Evolutionary conservation across 2,797 vertebrate species (phyloP), one percentile per base, ranked within the genome.

Genomic region (Naso thynnoides): DNA sequence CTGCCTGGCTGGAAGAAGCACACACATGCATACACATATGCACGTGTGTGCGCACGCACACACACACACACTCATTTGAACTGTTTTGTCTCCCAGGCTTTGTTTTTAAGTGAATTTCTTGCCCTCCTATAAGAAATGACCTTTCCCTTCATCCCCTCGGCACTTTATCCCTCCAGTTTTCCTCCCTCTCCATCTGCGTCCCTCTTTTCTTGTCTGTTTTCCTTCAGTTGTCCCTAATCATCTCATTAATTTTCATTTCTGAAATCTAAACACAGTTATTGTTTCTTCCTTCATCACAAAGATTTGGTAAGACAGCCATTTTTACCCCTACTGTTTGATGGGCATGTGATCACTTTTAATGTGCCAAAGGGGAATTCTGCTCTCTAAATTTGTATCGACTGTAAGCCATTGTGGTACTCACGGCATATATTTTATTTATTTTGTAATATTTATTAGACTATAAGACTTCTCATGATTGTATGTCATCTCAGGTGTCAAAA

Each of bases 1-100:
- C 86, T 87, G 85, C 85, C 82, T 84, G 82, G 82, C 84, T 36
- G 7, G 31, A 57, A 78, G 61, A 72, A 66, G 54, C 70, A 53
- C 57, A 56, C 71, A 62, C 65, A 52, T 26, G 54, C 33, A 52
- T 58, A 73, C 55, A 56, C 56, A 66, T 68, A 54, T 65, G 62
- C 54, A 47, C 62, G 69, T 11, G 9, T 36, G 33, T 11, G 4
- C 60, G 29, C 53, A 48, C 62, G 59, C 60, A 55, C 67, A 45
- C 67, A 62, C 66, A 70, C 64, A 59, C 31, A 57, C 59, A 71
- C 39, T 41, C 44, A 61, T 6, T 52, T 49, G 49, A 60, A 55
- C 55, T 15, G 55, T 39, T 77, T 58, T 76, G 68, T 76, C 56
- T 79, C 39, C 8, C 19, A 68, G 73, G 47, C 14, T 72, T 76